Evolutionary conservation across 2,113 vertebrate species (phyloP).

Genomic region (Fregetta grallaria): DNA sequence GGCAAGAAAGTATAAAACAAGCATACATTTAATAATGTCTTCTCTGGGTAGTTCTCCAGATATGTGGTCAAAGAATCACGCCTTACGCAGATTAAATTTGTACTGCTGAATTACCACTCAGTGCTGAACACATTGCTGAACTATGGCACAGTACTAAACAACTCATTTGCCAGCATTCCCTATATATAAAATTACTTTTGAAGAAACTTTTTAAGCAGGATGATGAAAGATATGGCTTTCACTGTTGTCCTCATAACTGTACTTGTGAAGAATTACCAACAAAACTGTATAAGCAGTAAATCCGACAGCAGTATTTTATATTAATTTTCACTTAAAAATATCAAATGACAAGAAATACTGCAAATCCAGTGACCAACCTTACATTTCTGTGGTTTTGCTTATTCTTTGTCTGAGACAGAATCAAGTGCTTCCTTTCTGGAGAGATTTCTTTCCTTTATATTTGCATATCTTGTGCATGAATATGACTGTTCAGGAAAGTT

Average conservation of each 20-base stretch:
- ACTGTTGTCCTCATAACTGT: neutral
- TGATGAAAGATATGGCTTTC: neutral
- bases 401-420: neutral
- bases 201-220: neutral
- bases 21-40: neutral
- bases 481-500: neutral
- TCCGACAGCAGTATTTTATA: neutral
- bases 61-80: neutral
- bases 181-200: neutral
- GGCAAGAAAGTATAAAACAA: neutral
- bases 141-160: neutral
- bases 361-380: constrained; percentile 6
- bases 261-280: neutral
- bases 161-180: neutral
- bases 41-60: neutral
- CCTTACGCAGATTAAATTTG: neutral
- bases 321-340: neutral
- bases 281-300: neutral
- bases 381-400: neutral
- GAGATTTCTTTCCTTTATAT: neutral
- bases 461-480: neutral
- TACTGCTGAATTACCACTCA: neutral
- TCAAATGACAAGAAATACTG: neutral
- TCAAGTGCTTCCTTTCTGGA: neutral
- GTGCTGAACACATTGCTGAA: neutral